phyloP scores from a whole-genome alignment of 2,888 invertebrate species.

The Vesta saturnalis region DNA sequence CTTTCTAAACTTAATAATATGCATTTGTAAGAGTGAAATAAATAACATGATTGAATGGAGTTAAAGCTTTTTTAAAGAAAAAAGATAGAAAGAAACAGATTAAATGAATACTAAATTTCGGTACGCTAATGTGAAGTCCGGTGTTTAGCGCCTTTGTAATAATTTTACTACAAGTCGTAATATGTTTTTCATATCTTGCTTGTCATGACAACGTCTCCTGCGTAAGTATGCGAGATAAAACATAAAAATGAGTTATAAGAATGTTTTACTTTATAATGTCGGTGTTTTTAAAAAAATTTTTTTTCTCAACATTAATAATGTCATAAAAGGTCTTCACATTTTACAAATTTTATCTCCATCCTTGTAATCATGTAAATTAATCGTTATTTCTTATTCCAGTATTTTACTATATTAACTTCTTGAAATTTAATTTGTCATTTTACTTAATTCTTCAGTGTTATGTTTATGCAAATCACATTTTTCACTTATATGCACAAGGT shows the following conservation, averaged over 20 bases:
- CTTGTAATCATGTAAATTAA: background rate
- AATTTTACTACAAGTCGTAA: constrained; percentile 56
- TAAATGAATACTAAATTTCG: constrained; percentile 47
- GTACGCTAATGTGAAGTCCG: constrained; percentile 53
- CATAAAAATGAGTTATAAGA: constrained; percentile 57
- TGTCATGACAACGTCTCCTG: constrained; percentile 54
- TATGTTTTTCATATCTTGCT: constrained; percentile 56
- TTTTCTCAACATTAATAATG: constrained; percentile 39
- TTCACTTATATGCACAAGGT: too few species aligned
- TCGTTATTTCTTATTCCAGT: too few species aligned
- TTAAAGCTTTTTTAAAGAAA: background rate
- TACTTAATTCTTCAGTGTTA: too few species aligned
- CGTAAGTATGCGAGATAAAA: constrained; percentile 56
- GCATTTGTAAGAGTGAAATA: constrained; percentile 24
- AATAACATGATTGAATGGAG: constrained; percentile 18
- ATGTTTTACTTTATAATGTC: constrained; percentile 39
- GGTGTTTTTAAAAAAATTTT: constrained; percentile 32
- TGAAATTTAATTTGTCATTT: too few species aligned
- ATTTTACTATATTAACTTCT: too few species aligned
- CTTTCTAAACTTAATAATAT: background rate
- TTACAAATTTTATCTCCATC: background rate
- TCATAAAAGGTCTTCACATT: constrained; percentile 22
- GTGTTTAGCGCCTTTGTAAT: constrained; percentile 59
- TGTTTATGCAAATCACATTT: too few species aligned
- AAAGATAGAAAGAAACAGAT: constrained; percentile 2